These are phyloP conservation scores for Lordiphosa clarofinis DNA, from an alignment of 1,140 invertebrate genomes.

Conservation along the genomic window DNA sequence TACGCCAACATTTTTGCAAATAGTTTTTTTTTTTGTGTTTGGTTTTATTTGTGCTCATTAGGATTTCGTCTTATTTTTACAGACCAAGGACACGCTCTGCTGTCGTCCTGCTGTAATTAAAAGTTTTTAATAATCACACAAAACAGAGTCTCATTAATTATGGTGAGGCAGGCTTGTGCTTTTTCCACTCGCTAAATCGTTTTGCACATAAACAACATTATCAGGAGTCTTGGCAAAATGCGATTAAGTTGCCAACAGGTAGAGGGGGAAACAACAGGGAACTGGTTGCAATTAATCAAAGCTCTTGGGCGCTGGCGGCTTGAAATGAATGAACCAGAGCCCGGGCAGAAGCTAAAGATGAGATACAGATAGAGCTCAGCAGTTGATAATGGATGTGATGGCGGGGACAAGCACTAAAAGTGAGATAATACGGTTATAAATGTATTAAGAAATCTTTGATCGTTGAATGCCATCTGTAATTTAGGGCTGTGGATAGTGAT, in stretches of 20 bases:
- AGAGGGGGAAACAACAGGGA: constrained; percentile 15
- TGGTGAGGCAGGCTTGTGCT: constrained; percentile 8
- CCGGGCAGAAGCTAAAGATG: constrained; percentile 36
- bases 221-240: constrained; percentile 65
- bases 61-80: constrained; percentile 21
- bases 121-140: constrained; percentile 70
- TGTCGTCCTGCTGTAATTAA: constrained; percentile 49
- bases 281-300: constrained; percentile 47
- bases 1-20: constrained; percentile 59
- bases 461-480: no score
- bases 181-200: constrained; percentile 43
- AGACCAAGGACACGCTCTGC: constrained; percentile 46
- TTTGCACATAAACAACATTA: constrained; percentile 75
- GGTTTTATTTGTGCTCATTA: constrained; percentile 59
- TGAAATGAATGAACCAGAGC: not conserved
- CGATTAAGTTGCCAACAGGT: constrained; percentile 75
- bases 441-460: no score
- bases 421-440: no score
- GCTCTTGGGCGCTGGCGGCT: constrained; percentile 11
- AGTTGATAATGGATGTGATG: constrained; percentile 37
- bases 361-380: constrained; percentile 22
- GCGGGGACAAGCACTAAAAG: not conserved
- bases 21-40: constrained; percentile 37
- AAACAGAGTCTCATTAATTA: constrained; percentile 62
- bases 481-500: no score